phyloP scores from a whole-genome alignment of 2,797 vertebrate species.

The Poecilia velifera region DNA sequence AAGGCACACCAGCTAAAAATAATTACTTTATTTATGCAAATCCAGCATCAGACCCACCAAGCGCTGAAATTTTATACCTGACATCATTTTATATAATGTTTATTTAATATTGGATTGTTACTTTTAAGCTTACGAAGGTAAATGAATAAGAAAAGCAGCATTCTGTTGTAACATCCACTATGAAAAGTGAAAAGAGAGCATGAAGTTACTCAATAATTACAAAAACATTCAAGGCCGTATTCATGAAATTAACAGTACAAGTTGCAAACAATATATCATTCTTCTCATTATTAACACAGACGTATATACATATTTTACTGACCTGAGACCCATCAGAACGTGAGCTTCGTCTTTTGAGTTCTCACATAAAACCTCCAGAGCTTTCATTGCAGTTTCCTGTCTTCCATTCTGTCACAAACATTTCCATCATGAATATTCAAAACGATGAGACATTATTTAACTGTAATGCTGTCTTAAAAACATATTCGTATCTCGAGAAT shows the following conservation, averaged over 20 bases:
- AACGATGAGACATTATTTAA: background rate
- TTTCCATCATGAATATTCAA: constrained; percentile 16
- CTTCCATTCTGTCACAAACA: constrained; percentile 82
- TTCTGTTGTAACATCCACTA: too few species aligned
- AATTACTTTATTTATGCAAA: background rate
- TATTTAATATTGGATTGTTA: background rate
- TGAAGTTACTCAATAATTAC: too few species aligned
- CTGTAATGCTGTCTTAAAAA: background rate
- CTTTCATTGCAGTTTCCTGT: constrained; percentile 83
- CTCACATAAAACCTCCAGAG: constrained; percentile 87
- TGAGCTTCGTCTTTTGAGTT: constrained; percentile 80
- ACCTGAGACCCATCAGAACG: constrained; percentile 88
- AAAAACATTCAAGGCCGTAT: too few species aligned
- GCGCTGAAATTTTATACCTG: background rate
- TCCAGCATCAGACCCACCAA: background rate
- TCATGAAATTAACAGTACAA: too few species aligned
- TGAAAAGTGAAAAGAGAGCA: too few species aligned
- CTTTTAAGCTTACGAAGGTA: background rate
- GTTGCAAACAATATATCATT: background rate
- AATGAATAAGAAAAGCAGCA: background rate
- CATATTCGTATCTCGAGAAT: background rate
- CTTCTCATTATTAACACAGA: too few species aligned
- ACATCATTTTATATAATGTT: too few species aligned
- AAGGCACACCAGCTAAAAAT: constrained; percentile 23
- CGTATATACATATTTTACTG: constrained; percentile 45